A percentile compares a stretch with the other conserved stretches of the same genome.
These are phyloP conservation scores for Enteromius unitaeniatus DNA, from an alignment of 2,797 vertebrate genomes.

Conservation along the genomic window DNA sequence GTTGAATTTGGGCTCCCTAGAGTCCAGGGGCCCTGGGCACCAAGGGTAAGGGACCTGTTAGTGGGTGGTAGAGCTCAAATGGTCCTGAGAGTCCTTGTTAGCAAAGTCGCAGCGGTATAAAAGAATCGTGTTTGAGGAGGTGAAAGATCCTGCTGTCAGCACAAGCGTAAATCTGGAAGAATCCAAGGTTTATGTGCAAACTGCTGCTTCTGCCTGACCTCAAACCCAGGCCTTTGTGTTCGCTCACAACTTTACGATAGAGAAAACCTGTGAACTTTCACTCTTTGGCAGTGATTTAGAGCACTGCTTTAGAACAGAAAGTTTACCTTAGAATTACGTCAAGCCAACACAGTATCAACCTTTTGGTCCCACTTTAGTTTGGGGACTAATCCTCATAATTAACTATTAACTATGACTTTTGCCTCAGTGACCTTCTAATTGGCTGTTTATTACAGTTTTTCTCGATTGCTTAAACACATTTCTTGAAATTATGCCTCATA, in stretches of 20 bases:
- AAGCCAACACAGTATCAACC: too few species aligned
- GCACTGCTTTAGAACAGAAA: not conserved
- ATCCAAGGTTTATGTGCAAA: conserved; percentile 69
- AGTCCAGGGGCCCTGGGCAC: not conserved
- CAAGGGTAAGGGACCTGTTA: not conserved
- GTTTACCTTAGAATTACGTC: not conserved
- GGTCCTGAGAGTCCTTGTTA: conserved; percentile 83
- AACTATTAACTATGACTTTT: not conserved
- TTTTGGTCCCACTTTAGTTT: not conserved
- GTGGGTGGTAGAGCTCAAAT: conserved; percentile 70
- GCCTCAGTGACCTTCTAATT: not conserved
- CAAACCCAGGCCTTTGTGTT: conserved; percentile 3
- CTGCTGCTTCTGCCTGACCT: conserved; percentile 23
- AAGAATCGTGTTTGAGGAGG: conserved; percentile 90
- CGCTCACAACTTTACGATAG: not conserved
- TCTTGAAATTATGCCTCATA: too few species aligned
- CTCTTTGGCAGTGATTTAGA: not conserved
- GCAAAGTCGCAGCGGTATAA: conserved; percentile 77
- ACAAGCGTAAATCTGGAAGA: conserved; percentile 87
- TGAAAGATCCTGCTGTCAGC: conserved; percentile 83
- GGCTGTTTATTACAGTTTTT: not conserved
- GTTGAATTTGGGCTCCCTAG: not conserved
- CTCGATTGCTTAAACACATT: too few species aligned
- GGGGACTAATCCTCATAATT: not conserved
- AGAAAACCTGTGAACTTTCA: not conserved